Conservation (phyloP, 37 sponge, comb jelly and placozoan species). For the Cladorhizidae sp. region DNA sequence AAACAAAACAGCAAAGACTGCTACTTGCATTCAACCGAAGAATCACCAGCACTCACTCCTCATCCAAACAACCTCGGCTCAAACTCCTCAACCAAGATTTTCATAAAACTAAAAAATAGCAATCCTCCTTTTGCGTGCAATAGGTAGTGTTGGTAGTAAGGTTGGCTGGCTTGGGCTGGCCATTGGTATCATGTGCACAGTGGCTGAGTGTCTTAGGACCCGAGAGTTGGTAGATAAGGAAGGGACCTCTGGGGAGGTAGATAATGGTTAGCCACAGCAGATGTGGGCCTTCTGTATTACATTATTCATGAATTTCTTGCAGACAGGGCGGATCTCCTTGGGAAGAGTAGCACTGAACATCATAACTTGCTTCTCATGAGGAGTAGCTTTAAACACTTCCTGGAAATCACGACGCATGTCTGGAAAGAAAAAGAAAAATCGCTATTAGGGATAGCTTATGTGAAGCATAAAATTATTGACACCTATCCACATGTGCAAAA, state of each 20-base stretch:
- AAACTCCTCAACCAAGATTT: too few relatives aligned
- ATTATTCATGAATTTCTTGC: constrained; percentile 99
- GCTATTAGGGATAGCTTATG: too few relatives aligned
- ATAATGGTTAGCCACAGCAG: not conserved
- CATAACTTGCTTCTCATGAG: constrained; percentile 99
- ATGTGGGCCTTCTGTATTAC: constrained; percentile 59
- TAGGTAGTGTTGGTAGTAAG: not conserved
- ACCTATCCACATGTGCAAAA: too few relatives aligned
- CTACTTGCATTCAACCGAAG: not conserved
- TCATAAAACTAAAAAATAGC: too few relatives aligned
- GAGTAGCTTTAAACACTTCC: constrained; percentile 96
- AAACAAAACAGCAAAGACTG: too few relatives aligned
- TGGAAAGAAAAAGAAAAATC: constrained; percentile 6
- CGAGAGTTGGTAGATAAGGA: not conserved
- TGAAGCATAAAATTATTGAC: too few relatives aligned
- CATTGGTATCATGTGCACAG: too few relatives aligned
- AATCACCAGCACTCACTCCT: not conserved
- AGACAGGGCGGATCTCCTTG: constrained; percentile 98
- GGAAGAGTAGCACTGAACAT: constrained; percentile 99
- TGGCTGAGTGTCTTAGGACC: not conserved
- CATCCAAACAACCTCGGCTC: not conserved
- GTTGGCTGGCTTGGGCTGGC: too few relatives aligned
- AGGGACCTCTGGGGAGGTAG: constrained; percentile 11
- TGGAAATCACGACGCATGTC: constrained; percentile 99
- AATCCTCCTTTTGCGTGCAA: too few relatives aligned